Conservation (phyloP, 2,113 vertebrate genomes). For the Ophthalmolycus amberensis region DNA sequence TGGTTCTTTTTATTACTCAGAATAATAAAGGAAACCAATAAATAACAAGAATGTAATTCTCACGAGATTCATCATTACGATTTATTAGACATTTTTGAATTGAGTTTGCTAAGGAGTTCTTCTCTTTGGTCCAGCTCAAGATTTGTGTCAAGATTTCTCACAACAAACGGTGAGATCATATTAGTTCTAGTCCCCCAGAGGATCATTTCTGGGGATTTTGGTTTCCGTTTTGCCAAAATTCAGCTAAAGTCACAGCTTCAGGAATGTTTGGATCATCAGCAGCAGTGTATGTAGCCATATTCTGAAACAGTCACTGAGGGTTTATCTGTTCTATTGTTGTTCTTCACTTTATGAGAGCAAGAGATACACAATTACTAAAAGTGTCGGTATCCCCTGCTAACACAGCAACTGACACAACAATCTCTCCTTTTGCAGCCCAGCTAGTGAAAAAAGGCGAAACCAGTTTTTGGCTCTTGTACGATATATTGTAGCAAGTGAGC, state of each 20-base stretch:
- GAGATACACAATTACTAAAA: neutral
- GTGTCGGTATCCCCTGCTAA: neutral
- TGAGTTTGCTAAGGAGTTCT: no score
- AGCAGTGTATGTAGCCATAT: neutral
- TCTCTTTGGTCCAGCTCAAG: neutral
- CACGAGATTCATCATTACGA: neutral
- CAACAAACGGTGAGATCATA: neutral
- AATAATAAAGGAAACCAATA: neutral
- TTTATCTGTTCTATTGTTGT: neutral
- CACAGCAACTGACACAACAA: neutral
- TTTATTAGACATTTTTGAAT: neutral
- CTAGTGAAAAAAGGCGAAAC: neutral
- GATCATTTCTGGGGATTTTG: neutral
- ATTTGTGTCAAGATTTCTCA: neutral
- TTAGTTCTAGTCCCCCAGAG: neutral
- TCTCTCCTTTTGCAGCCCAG: neutral
- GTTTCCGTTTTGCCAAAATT: neutral
- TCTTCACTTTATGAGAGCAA: neutral
- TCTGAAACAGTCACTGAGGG: neutral
- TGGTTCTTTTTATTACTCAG: neutral
- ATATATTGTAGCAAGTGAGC: conserved; percentile 6
- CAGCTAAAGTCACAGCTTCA: neutral
- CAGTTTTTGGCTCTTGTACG: neutral
- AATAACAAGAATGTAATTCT: neutral
- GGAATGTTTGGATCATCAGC: neutral